Conservation (phyloP, 2,797 vertebrate species). For the Tenualosa ilisha region DNA sequence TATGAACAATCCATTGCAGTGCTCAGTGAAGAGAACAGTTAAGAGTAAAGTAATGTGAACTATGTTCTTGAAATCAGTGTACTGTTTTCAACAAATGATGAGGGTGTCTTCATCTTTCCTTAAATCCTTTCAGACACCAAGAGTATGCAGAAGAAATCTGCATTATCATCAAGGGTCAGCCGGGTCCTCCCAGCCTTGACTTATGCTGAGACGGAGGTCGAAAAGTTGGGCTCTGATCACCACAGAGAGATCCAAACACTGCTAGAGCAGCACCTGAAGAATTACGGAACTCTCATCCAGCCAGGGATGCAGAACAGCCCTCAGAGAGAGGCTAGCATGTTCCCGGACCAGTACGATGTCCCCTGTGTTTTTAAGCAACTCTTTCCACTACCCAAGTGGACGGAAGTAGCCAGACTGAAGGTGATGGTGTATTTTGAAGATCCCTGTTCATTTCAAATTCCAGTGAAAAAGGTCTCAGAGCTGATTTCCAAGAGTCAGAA, state of each 20-base stretch:
- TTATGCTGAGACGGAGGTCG: constrained; percentile 77
- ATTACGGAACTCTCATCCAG: constrained; percentile 66
- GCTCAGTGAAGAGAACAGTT: no score
- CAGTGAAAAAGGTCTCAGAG: constrained; percentile 67
- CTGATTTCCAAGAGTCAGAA: constrained; percentile 66
- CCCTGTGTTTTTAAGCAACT: constrained; percentile 57
- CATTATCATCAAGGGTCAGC: constrained; percentile 69
- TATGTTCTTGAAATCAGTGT: no score
- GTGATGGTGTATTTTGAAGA: constrained; percentile 78
- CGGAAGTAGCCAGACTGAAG: constrained; percentile 59
- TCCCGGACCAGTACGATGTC: constrained; percentile 69
- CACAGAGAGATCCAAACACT: constrained; percentile 53
- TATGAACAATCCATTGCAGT: no score
- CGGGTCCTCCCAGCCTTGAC: constrained; percentile 77
- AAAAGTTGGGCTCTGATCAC: constrained; percentile 58
- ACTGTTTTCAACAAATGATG: not conserved
- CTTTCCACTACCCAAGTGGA: constrained; percentile 62
- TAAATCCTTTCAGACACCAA: constrained; percentile 64
- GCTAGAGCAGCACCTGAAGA: constrained; percentile 75
- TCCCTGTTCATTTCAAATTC: constrained; percentile 75
- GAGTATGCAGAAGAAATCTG: constrained; percentile 41
- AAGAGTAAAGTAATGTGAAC: no score
- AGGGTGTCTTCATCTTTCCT: not conserved
- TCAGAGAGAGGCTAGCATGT: constrained; percentile 62
- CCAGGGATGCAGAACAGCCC: constrained; percentile 62